Evolutionary conservation across 2,888 invertebrate species (phyloP).

Genomic region (Leptinotarsa tumamoca): DNA sequence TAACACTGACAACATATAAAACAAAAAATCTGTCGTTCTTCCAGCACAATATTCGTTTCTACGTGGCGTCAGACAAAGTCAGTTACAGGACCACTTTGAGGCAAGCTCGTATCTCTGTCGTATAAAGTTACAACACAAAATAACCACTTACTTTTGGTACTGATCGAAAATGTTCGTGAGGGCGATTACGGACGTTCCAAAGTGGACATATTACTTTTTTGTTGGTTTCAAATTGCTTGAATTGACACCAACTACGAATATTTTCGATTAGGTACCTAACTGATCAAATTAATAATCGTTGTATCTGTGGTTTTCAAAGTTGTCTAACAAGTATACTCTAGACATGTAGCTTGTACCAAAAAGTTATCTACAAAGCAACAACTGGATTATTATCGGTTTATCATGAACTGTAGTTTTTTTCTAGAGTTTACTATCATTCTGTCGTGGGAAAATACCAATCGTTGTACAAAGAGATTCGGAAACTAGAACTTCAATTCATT

Average conservation of each 20-base stretch:
- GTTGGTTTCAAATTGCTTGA: background rate
- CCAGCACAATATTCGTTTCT: slow-evolving; percentile 70
- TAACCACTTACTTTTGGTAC: slow-evolving; percentile 35
- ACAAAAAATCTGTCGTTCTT: slow-evolving; percentile 71
- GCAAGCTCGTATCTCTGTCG: slow-evolving; percentile 71
- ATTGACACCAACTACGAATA: background rate
- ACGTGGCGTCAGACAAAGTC: slow-evolving; percentile 72
- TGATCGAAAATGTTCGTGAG: background rate
- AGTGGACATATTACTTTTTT: background rate
- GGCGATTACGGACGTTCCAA: background rate
- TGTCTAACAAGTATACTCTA: slow-evolving; percentile 5
- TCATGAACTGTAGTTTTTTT: no score
- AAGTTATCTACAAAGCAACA: background rate
- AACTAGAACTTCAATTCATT: no score
- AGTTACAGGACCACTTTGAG: slow-evolving; percentile 82
- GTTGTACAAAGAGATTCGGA: no score
- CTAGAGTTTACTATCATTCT: no score
- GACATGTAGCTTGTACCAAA: background rate
- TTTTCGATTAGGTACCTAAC: background rate
- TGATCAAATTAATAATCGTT: background rate
- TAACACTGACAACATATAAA: slow-evolving; percentile 16
- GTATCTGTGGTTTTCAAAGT: slow-evolving; percentile 1
- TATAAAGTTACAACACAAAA: slow-evolving; percentile 37
- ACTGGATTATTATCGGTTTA: background rate
- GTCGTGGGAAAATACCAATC: no score